Evolutionary conservation across 2,797 vertebrate genomes (phyloP), one percentile per base, ranked within the genome.

Genomic region (Sebastiscus albofasciatus): DNA sequence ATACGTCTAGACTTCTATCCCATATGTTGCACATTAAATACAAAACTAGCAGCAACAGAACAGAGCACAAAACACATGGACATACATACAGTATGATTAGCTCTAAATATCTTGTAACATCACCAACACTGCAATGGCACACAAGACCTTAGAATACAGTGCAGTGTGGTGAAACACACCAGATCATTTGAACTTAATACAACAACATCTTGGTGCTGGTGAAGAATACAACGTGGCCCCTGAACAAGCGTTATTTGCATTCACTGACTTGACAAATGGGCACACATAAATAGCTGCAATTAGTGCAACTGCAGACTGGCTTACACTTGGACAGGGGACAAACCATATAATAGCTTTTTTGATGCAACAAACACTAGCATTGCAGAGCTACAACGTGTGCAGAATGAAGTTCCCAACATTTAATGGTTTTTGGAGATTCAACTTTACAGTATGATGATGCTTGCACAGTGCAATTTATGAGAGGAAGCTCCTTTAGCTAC

Each of bases 41-140:
- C 81, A 83, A 86, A 93, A 86, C 83, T 79, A 93, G 90, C 90
- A 94, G 92, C 91, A 90, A 88, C 27, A 52, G 77, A 85, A 91
- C 71, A 73, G 84, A 91, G 85, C 82, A 87, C 83, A 82, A 62
- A 82, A 87, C 80, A 89, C 67, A 27, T 69, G 80, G 69, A 87
- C 49, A 26, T 42, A 87, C 72, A 62, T 11, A 75, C 54, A 75
- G 61, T 77, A 81, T 81, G 75, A 61, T 84, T 67, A 83, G 80
- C 86, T 87, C 75, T 77, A 83, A 75, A 82, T 80, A 85, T 69
- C 49, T 74, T 61, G 58, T 33, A 67, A 88, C 79, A 56, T 71
- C 79, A 90, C 72, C 79, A 85, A 87, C 86, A 89, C 74, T 73
- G 81, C 87, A 85, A 74, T 84, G 83, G 81, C 82, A 87, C 81